A percentile compares a stretch with the other conserved stretches of the same genome.
Evolutionary conservation across 37 sponge, comb jelly and placozoan genomes (phyloP).

Genomic region (Halisarca cf. caerulea): DNA sequence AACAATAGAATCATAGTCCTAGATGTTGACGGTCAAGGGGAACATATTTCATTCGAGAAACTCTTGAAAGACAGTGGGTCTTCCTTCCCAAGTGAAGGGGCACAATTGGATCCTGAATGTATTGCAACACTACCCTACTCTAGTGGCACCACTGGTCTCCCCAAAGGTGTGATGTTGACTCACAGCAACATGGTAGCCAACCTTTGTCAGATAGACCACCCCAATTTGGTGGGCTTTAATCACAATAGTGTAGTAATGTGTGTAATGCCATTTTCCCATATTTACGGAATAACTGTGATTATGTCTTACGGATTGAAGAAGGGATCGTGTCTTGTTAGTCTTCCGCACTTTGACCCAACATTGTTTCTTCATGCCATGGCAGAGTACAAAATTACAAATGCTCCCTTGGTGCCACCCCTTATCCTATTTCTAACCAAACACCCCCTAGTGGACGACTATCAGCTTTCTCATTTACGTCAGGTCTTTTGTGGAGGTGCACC

Average conservation of each 20-base stretch:
- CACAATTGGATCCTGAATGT: conserved; percentile 35
- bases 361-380: no score
- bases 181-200: conserved; percentile 74
- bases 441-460: conserved; percentile 76
- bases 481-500: conserved; percentile 85
- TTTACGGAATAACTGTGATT: conserved; percentile 71
- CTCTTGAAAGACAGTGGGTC: conserved; percentile 56
- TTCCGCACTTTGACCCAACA: no score
- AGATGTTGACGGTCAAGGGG: neutral
- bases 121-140: conserved; percentile 73
- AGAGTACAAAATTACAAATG: no score
- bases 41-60: conserved; percentile 28
- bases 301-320: conserved; percentile 39
- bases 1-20: conserved; percentile 47
- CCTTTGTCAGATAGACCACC: conserved; percentile 41
- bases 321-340: conserved; percentile 51
- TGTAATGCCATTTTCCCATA: conserved; percentile 81
- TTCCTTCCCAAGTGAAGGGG: conserved; percentile 14
- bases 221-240: conserved; percentile 6
- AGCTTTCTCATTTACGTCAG: conserved; percentile 59
- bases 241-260: conserved; percentile 11
- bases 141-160: no score
- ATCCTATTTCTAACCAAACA: conserved; percentile 85
- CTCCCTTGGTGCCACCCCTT: conserved; percentile 80
- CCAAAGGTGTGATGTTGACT: no score